Evolutionary conservation across 2,888 invertebrate genomes (phyloP), one percentile per base, ranked within the genome.

Genomic region (Nemoura dubitans): DNA sequence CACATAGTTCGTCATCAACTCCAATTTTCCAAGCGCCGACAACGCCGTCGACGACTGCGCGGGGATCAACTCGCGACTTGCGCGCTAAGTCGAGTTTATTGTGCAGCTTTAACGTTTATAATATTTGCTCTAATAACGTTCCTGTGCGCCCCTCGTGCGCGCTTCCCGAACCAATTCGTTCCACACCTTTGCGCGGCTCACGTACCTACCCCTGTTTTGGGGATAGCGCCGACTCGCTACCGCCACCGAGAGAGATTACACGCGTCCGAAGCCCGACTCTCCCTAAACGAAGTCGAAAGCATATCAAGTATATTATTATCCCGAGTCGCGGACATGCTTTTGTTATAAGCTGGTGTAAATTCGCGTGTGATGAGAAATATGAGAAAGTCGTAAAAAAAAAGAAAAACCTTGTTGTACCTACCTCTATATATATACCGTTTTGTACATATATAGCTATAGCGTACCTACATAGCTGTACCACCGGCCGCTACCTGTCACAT

Each of bases 211-310:
- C 76, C 21, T 36, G 5, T 36, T 36, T n/a, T n/a, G n/a, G n/a
- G n/a, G n/a, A n/a, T 10, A 36, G 36, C 36, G 36, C 36, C 36
- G 36, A 10, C 36, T 6, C 10, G 5, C 3, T 3, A 3, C 36
- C 3, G 3, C 10, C 36, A 6, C 36, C 3, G 5, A 36, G 21
- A 16, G 59, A 59, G 59, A 59, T 59, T 59, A 59, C 14, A 14
- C 21, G 59, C 59, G 10, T 2, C 6, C 59, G 21, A 0, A 27
- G 10, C 27, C 78, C 28, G 26, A 78, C 78, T 78, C 14, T 78
- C 10, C 78, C 78, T 78, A 78, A 78, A 78, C 78, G 78, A 78
- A 78, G 28, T 78, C 26, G 78, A 78, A 78, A 78, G 78, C 78
- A 78, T 78, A 78, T 78, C 59, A 59, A 59, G 59, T 59, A 59